phyloP scores from a whole-genome alignment of 2,888 invertebrate species.

The Apodemia mormo region DNA sequence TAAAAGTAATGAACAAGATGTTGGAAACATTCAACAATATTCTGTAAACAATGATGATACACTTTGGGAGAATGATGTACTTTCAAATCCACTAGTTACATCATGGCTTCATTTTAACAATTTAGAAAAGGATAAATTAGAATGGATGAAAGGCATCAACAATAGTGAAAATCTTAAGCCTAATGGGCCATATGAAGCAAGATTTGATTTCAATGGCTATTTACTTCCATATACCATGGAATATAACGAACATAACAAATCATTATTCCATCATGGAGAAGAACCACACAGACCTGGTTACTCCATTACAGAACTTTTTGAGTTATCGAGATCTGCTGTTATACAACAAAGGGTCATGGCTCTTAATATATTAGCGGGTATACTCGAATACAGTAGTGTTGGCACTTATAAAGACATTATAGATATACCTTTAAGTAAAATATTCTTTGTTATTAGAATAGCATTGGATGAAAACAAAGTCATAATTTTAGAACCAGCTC shows the following conservation, averaged over 20 bases:
- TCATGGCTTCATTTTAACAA: constrained; percentile 93
- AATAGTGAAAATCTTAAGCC: constrained; percentile 79
- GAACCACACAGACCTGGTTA: constrained; percentile 96
- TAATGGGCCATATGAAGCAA: constrained; percentile 87
- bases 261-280: constrained; percentile 95
- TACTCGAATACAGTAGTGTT: constrained; percentile 83
- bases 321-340: constrained; percentile 88
- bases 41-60: constrained; percentile 41
- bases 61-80: constrained; percentile 80
- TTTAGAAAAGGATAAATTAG: constrained; percentile 92
- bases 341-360: constrained; percentile 92
- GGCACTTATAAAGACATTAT: constrained; percentile 87
- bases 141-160: constrained; percentile 90
- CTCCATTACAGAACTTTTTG: constrained; percentile 92
- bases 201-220: constrained; percentile 91
- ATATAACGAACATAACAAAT: constrained; percentile 77
- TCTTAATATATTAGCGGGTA: constrained; percentile 89
- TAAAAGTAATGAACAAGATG: constrained; percentile 22
- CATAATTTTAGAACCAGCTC: constrained; percentile 87
- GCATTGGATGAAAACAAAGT: constrained; percentile 92
- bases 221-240: constrained; percentile 87
- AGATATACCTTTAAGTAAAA: constrained; percentile 88
- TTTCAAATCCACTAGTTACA: constrained; percentile 82
- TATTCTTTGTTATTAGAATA: constrained; percentile 90
- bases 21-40: neutral